A percentile compares a stretch with the other conserved stretches of the same genome.
These are phyloP conservation scores for Hyalella azteca DNA, from an alignment of 2,888 invertebrate species.

Conservation along the genomic window DNA sequence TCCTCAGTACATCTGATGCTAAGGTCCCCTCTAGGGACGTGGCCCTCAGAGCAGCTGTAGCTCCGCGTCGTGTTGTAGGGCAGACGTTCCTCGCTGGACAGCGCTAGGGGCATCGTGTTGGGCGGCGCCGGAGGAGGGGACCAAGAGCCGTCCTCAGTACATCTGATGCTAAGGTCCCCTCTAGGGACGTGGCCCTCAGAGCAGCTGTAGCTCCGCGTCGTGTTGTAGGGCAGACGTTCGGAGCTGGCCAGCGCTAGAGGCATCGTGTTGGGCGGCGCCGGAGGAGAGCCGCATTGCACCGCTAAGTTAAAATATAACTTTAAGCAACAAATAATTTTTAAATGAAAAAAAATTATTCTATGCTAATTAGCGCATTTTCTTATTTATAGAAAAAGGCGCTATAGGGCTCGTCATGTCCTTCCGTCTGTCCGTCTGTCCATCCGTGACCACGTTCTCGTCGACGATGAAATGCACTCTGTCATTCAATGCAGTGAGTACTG, in stretches of 20 bases:
- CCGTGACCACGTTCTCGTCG: too few relatives aligned
- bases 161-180: slow-evolving; percentile 59
- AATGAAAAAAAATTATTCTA: too few relatives aligned
- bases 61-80: slow-evolving; percentile 63
- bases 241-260: background rate
- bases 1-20: slow-evolving; percentile 55
- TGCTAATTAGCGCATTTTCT: too few relatives aligned
- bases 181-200: slow-evolving; percentile 60
- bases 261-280: slow-evolving; percentile 43
- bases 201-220: slow-evolving; percentile 63
- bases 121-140: slow-evolving; percentile 39
- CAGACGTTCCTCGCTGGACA: background rate
- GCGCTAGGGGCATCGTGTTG: slow-evolving; percentile 26
- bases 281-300: slow-evolving; percentile 42
- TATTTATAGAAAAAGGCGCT: too few relatives aligned
- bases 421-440: too few relatives aligned
- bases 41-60: slow-evolving; percentile 60
- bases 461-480: too few relatives aligned
- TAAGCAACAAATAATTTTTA: too few relatives aligned
- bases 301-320: too few relatives aligned
- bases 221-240: slow-evolving; percentile 58
- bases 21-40: slow-evolving; percentile 60
- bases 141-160: slow-evolving; percentile 58
- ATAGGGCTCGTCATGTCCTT: too few relatives aligned
- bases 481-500: too few relatives aligned